Evolutionary conservation across 2,888 invertebrate species (phyloP), one percentile per base, ranked within the genome.

Genomic region (Chirona hameri): DNA sequence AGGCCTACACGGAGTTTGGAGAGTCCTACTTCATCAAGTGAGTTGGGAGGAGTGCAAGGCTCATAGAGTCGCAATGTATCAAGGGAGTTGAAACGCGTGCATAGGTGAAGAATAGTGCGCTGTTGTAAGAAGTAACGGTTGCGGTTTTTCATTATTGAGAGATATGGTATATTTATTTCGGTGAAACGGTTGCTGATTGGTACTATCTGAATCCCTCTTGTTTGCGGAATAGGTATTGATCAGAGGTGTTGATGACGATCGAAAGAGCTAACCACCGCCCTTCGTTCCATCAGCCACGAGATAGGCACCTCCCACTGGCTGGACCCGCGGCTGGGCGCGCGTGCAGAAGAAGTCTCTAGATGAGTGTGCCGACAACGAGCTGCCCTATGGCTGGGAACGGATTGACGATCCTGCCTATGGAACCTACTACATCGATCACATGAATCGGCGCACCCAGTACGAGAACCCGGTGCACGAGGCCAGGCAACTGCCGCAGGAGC

Each of bases 311-410:
- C 98, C 0, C 98, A 98, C 87, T 99, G 99, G 98, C 90, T 98
- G 83, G 98, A 99, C 88, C 99, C 98, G 14, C 91, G 98, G 79
- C 89, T 97, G 81, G 81, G 95, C 95, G 18, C 93, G 95, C 87
- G 94, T 96, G 86, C 94, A 96, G 88, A 97, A 97, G 88, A 94
- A 94, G 88, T 94, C 94, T 0, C 90, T 97, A 0, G 95, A 95
- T 87, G 97, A 97, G 87, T 96, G 96, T 87, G 91, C 93, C 82
- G 97, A 97, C 87, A 94, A 96, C 88, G 97, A 97, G 88, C 90
- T 99, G 85, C 99, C 99, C 0, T 97, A 95, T 87, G 99, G 99
- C 72, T 99, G 99, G 99, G 99, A 99, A 88, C 93, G 96, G 88
- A 98, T 99, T 82, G 95, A 97, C 82, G 99, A 99, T 88, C 97